These are phyloP conservation scores for Lasioglossum albipes DNA, from an alignment of 1,140 invertebrate genomes.

Conservation along the genomic window DNA sequence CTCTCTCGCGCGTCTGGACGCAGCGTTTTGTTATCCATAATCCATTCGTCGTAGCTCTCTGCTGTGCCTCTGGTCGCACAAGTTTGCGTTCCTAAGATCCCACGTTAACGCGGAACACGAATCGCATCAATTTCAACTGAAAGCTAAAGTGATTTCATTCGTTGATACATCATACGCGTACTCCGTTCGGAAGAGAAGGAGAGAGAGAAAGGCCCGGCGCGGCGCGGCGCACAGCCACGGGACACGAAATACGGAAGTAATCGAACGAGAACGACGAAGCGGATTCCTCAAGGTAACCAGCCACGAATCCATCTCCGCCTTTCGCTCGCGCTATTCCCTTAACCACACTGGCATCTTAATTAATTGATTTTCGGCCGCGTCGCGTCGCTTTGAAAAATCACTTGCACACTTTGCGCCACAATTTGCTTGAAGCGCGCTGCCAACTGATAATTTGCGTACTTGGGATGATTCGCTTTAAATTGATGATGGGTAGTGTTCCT, in stretches of 20 bases:
- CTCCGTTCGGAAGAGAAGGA: background rate
- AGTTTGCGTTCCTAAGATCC: too few relatives aligned
- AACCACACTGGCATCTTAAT: conserved; percentile 4
- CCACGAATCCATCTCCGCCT: conserved; percentile 42
- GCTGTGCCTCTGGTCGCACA: too few relatives aligned
- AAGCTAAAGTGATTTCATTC: conserved; percentile 19
- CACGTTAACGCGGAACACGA: background rate
- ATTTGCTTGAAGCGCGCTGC: background rate
- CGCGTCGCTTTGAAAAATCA: background rate
- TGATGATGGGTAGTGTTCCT: too few relatives aligned
- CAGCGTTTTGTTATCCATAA: too few relatives aligned
- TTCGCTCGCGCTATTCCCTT: conserved; percentile 7
- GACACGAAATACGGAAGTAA: conserved; percentile 51
- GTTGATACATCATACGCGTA: conserved; percentile 18
- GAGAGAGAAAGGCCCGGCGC: background rate
- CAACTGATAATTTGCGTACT: background rate
- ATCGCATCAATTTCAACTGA: conserved; percentile 18
- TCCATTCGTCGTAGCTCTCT: too few relatives aligned
- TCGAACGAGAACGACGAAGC: conserved; percentile 41
- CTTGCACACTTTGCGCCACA: background rate
- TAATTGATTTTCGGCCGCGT: conserved; percentile 4
- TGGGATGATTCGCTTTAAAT: too few relatives aligned
- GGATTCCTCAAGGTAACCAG: conserved; percentile 29
- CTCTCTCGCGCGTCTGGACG: too few relatives aligned
- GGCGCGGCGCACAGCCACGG: background rate